Conservation (phyloP, 2,888 invertebrate genomes). For the Cremastinae sp. region DNA sequence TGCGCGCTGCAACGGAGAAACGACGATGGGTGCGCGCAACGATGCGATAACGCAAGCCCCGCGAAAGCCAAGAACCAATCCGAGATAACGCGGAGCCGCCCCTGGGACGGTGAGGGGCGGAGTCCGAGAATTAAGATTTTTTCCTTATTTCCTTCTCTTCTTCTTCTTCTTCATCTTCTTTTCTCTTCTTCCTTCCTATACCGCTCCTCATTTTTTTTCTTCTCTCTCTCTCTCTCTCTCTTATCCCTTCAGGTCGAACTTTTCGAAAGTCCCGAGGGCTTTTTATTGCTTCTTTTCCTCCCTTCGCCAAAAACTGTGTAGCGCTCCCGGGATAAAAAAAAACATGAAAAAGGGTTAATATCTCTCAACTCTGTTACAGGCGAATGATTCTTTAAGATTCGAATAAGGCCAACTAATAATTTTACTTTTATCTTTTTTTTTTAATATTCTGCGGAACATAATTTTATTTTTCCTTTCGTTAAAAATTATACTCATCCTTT, state of each 20-base stretch:
- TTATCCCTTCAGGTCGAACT: slow-evolving; percentile 29
- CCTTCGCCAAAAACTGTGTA: no score
- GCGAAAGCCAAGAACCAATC: slow-evolving; percentile 72
- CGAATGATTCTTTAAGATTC: no score
- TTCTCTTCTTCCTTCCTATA: slow-evolving; percentile 24
- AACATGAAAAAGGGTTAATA: no score
- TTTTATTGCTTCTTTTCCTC: no score
- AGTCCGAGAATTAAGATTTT: slow-evolving; percentile 79
- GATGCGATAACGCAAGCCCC: slow-evolving; percentile 70
- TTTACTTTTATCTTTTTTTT: no score
- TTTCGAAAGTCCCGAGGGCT: no score
- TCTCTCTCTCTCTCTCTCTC: slow-evolving; percentile 38
- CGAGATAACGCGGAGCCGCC: slow-evolving; percentile 72
- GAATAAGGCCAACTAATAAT: no score
- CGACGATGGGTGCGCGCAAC: slow-evolving; percentile 61
- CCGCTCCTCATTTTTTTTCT: slow-evolving; percentile 4
- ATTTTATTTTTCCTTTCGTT: no score
- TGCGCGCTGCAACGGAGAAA: slow-evolving; percentile 65
- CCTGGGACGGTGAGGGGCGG: slow-evolving; percentile 72
- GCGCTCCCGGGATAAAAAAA: no score
- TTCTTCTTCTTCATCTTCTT: slow-evolving; percentile 46
- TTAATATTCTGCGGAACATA: no score
- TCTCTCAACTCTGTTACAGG: no score
- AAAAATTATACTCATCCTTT: no score
- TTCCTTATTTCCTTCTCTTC: slow-evolving; percentile 76